Base-by-base conservation (phyloP, 2,888 invertebrate species). In the Tipula helvola region DNA sequence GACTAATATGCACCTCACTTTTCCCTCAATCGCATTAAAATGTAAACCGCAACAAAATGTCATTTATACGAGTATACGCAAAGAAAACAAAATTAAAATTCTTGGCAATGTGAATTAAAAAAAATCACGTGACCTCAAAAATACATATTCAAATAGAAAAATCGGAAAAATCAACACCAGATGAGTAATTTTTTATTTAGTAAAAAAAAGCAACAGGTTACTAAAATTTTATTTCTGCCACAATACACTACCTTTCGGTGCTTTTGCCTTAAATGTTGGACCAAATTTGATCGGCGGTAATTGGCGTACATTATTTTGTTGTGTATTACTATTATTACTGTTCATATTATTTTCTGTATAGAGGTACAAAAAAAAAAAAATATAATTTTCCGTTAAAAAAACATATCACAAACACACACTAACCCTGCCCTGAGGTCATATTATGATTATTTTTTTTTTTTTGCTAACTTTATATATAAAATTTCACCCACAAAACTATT, bases 231-330 rank as follows among this genome's bases (percentile, higher is more conserved):
- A 71, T 71, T 10, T 47, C n/a, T 52, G 52, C n/a, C 4, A 52
- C 4, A 28, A 28, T 28, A 28, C 28, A 28, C 28, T 28, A 71
- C 71, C 71, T 71, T 71, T 71, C 10, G 94, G 93, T 89, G 96
- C 94, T 90, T 95, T 95, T 89, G 96, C 96, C 93, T 96, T 96
- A 93, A 96, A 96, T 91, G 95, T 96, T 89, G 96, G 96, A 89
- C 94, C 93, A 91, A 95, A 94, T 94, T 95, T 95, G 41, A 84
- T 84, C n/a, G 84, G 84, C n/a, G 84, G 84, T 39, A 41, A 41
- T 39, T 36, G 84, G n/a, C 39, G 84, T 39, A n/a, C n/a, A 36
- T 36, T 36, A 39, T 5, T 8, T n/a, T 18, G 28, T 71, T 84
- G n/a, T 84, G n/a, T 10, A 39, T 84, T 91, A 88, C 88, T 87